Percentiles rank a stretch among this genome's conserved stretches.
These are phyloP conservation scores for Electrona antarctica DNA, from an alignment of 2,113 vertebrate species.

Conservation along the genomic window DNA sequence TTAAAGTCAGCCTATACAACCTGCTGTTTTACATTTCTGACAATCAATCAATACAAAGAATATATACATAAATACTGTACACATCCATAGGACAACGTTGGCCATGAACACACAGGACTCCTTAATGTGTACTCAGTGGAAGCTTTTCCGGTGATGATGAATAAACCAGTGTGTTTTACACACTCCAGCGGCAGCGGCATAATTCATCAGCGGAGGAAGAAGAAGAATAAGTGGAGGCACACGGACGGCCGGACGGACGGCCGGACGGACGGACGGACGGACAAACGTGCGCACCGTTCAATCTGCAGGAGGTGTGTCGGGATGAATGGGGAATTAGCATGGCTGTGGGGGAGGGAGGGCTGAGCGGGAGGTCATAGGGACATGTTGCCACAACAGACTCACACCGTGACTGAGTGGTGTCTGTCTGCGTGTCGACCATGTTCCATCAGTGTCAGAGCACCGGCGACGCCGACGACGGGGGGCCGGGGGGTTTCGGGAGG, in stretches of 20 bases:
- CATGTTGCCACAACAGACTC: conserved; percentile 18
- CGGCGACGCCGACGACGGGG: conserved; percentile 21
- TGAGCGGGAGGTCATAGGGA: too few species aligned
- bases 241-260: neutral
- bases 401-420: neutral
- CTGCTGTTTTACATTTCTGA: too few species aligned
- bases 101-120: neutral
- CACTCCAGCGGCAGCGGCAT: conserved; percentile 40
- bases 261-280: neutral
- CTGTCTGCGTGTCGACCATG: too few species aligned
- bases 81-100: conserved; percentile 1
- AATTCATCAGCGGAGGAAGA: conserved; percentile 50
- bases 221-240: too few species aligned
- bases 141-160: conserved; percentile 46
- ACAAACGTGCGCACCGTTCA: conserved; percentile 27
- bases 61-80: conserved; percentile 7
- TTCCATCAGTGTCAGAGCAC: neutral
- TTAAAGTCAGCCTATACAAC: too few species aligned
- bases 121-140: conserved; percentile 18
- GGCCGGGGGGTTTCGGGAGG: too few species aligned
- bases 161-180: conserved; percentile 59
- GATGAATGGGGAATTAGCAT: conserved; percentile 39
- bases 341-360: conserved; percentile 2
- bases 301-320: conserved; percentile 35
- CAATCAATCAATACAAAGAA: too few species aligned